Conservation (phyloP, 2,797 vertebrate genomes). For the Cynodonichthys magdalenae region DNA sequence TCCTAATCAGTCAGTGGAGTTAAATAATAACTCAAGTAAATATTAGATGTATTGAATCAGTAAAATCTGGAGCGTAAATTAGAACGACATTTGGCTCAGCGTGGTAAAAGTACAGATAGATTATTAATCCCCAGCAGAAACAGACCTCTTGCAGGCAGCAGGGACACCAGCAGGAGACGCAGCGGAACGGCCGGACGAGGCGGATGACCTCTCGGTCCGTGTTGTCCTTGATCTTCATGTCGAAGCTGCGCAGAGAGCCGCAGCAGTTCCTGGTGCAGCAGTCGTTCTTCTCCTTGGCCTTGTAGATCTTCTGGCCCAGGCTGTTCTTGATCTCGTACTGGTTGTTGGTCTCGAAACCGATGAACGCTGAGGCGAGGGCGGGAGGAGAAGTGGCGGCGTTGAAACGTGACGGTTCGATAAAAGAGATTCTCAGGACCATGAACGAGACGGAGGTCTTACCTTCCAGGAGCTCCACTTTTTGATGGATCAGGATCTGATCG, state of each 20-base stretch:
- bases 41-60: too few species aligned
- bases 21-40: too few species aligned
- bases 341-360: conserved; percentile 88
- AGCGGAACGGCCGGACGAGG: conserved; percentile 87
- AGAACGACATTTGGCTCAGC: conserved; percentile 5
- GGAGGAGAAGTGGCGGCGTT: rapidly evolving
- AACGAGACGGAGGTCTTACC: conserved; percentile 65
- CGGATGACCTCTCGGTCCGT: conserved; percentile 86
- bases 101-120: not conserved
- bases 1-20: too few species aligned
- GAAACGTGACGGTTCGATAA: not conserved
- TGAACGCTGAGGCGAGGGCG: conserved; percentile 72
- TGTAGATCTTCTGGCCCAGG: conserved; percentile 86
- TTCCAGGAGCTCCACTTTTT: conserved; percentile 87
- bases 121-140: too few species aligned
- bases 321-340: conserved; percentile 90
- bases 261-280: conserved; percentile 91
- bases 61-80: too few species aligned
- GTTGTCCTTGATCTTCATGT: conserved; percentile 88
- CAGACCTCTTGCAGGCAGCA: conserved; percentile 90
- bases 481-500: conserved; percentile 90
- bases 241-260: conserved; percentile 87
- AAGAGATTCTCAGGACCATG: not conserved
- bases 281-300: conserved; percentile 88
- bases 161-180: conserved; percentile 87